Conservation (phyloP, 2,113 vertebrate genomes). For the Ciconia maguari region DNA sequence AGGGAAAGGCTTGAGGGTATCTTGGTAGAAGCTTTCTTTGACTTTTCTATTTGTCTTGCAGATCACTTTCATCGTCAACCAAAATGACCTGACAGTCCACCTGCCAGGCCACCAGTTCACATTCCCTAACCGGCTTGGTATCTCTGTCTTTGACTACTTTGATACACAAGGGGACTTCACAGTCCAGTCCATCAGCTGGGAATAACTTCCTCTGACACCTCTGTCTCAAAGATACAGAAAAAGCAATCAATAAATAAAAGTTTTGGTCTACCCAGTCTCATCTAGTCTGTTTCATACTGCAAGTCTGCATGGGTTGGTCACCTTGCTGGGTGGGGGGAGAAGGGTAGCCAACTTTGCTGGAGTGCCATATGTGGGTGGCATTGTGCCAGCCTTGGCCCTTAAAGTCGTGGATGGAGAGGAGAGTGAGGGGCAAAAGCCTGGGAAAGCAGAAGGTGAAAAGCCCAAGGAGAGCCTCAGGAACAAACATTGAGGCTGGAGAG, state of each 20-base stretch:
- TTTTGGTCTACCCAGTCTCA: slow-evolving; percentile 32
- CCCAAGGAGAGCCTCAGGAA: not conserved
- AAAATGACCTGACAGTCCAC: slow-evolving; percentile 61
- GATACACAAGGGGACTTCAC: slow-evolving; percentile 63
- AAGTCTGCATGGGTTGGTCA: not conserved
- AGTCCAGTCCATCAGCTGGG: slow-evolving; percentile 65
- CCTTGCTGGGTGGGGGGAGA: not conserved
- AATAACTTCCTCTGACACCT: slow-evolving; percentile 25
- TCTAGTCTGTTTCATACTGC: not conserved
- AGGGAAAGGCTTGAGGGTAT: not conserved
- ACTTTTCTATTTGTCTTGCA: slow-evolving; percentile 30
- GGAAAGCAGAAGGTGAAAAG: not conserved
- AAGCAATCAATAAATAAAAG: slow-evolving; percentile 41
- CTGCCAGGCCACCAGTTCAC: slow-evolving; percentile 71
- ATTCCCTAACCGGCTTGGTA: slow-evolving; percentile 68
- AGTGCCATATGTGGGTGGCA: too few relatives aligned
- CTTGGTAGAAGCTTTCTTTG: not conserved
- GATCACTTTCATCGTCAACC: slow-evolving; percentile 59
- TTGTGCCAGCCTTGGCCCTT: not conserved
- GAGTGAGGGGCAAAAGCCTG: not conserved
- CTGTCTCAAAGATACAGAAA: not conserved
- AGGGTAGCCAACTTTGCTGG: not conserved
- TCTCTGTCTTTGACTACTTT: slow-evolving; percentile 67
- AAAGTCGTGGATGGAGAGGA: not conserved
- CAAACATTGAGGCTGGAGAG: rapidly evolving